phyloP scores from a whole-genome alignment of 2,888 invertebrate species.

The Cancer borealis region DNA sequence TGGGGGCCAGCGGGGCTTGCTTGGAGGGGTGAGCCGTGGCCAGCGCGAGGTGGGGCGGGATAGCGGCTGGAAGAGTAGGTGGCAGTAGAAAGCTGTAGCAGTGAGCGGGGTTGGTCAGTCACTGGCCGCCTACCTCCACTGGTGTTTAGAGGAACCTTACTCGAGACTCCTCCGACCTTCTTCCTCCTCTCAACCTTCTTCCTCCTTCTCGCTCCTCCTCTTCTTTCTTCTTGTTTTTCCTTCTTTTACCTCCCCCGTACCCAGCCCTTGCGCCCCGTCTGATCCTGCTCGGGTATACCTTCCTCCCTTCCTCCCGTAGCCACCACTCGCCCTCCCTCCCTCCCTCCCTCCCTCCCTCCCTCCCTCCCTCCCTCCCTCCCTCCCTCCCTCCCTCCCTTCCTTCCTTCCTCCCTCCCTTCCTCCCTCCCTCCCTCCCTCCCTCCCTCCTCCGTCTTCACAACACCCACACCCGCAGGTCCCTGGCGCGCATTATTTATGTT shows the following conservation, averaged over 20 bases:
- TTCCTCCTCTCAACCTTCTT: not conserved
- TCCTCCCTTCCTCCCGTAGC: not conserved
- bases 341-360: not conserved
- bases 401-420: not conserved
- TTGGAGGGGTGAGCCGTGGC: not conserved
- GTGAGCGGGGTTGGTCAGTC: not conserved
- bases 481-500: constrained; percentile 24
- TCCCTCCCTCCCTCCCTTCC: not conserved
- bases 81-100: constrained; percentile 18
- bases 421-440: not conserved
- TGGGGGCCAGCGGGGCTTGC: not conserved
- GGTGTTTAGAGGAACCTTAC: not conserved
- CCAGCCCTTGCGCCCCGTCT: not conserved
- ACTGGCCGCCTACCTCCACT: not conserved
- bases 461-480: constrained; percentile 42
- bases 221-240: not conserved
- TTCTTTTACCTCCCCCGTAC: not conserved
- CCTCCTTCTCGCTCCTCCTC: not conserved
- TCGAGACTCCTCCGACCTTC: not conserved
- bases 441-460: not conserved
- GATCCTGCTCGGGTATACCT: not conserved
- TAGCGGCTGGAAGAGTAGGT: not conserved
- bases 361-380: not conserved
- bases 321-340: not conserved
- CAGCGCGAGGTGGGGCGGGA: not conserved